Conservation (phyloP, 2,113 vertebrate genomes). For the Noturus placidus region DNA sequence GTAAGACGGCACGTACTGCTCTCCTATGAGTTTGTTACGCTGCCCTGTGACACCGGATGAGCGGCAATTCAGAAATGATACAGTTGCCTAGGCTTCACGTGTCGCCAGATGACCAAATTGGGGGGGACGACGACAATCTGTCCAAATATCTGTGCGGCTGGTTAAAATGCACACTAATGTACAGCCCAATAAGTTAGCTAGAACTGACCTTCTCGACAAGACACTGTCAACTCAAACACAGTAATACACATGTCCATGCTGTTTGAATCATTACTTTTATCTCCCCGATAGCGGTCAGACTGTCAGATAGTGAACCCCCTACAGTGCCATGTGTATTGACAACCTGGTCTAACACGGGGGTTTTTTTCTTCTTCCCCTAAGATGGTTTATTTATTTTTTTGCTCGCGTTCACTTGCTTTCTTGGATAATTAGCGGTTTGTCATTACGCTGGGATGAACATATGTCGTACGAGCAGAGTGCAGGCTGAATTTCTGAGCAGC, state of each 20-base stretch:
- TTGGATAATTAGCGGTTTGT: conserved; percentile 46
- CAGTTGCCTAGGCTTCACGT: too few relatives aligned
- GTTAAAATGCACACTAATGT: background rate
- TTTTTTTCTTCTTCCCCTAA: background rate
- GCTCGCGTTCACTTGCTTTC: background rate
- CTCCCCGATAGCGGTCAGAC: background rate
- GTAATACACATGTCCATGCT: background rate
- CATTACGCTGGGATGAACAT: conserved; percentile 40
- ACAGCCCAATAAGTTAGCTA: background rate
- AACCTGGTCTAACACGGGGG: background rate
- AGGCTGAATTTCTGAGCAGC: conserved; percentile 13
- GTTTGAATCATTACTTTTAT: background rate
- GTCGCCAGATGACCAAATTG: too few relatives aligned
- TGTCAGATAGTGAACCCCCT: conserved; percentile 16
- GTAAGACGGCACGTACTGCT: background rate
- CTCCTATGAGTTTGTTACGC: too few relatives aligned
- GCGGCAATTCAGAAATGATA: background rate
- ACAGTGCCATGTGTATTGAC: conserved; percentile 1
- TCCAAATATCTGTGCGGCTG: background rate
- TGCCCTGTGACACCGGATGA: background rate
- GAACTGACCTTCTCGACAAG: background rate
- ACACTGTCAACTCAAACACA: background rate
- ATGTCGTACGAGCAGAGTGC: background rate
- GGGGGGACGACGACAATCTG: too few relatives aligned
- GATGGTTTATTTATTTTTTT: background rate